Evolutionary conservation across 2,797 vertebrate species (phyloP), one percentile per base, ranked within the genome.

Genomic region (Nothura maculosa): DNA sequence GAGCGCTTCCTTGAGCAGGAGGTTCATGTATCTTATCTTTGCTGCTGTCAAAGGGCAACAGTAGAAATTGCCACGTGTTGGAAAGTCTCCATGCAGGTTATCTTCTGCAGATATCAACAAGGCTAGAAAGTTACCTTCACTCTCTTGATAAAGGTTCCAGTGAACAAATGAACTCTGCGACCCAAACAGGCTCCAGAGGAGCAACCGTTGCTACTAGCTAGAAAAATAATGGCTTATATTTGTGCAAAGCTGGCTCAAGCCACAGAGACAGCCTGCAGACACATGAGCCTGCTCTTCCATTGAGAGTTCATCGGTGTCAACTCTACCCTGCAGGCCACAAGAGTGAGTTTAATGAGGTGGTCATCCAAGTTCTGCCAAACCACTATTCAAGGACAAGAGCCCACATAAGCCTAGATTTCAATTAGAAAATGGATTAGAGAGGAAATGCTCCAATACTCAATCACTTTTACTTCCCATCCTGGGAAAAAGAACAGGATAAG

Each of bases 31-130:
- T 83, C 74, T 90, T 93, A 95, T 89, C 93, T 95, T 76, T 76
- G 79, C 85, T 91, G 76, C 70, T 96, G 89, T 93, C 96, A 95
- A 94, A 96, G 94, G 92, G 93, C 96, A 96, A 61, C 25, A 74
- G 76, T 85, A 92, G 78, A 93, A 87, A 79, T 10, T 89, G 94
- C 90, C 81, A 83, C 20, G 10, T 81, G 68, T 47, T 86, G 58
- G 78, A 94, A 92, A 87, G 61, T 28, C 48, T 91, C 75, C 40
- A 48, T 0, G 2, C 67, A 93, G 78, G 40, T 72, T 92, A 42
- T 89, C 69, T 92, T 47, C 28, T 0, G 28, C 82, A 86, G 78
- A 87, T 85, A 92, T 80, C 19, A 57, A 60, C 6, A 55, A 76
- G 73, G 50, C 82, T 76, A 50, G 60, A 93, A 94, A 75, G 81